Evolutionary conservation across 2,113 vertebrate species (phyloP).

Genomic region (Edolisoma coerulescens): DNA sequence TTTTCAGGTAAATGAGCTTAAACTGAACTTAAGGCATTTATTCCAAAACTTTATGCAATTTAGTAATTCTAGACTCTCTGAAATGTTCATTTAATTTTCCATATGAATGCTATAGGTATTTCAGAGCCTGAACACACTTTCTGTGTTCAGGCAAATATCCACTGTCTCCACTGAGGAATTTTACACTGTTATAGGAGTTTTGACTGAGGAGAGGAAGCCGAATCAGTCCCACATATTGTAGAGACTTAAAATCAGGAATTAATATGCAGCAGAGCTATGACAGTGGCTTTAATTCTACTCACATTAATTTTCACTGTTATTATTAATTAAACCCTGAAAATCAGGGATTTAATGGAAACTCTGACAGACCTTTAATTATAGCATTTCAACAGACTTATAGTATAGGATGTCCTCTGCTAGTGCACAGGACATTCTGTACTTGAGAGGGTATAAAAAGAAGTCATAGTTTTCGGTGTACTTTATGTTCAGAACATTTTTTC

Average conservation of each 20-base stretch:
- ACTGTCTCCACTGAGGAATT: background rate
- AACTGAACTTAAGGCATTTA: background rate
- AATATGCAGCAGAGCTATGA: constrained; percentile 63
- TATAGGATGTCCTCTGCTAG: constrained; percentile 67
- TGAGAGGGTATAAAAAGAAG: constrained; percentile 27
- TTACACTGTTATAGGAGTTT: background rate
- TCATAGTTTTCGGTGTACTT: background rate
- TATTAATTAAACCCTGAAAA: constrained; percentile 79
- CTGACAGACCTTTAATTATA: constrained; percentile 76
- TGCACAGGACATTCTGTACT: constrained; percentile 59
- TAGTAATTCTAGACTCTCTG: background rate
- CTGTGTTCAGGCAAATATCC: background rate
- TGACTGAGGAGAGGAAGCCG: background rate
- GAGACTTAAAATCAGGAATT: constrained; percentile 55
- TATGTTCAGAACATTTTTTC: background rate
- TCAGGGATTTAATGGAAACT: constrained; percentile 80
- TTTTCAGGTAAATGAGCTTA: background rate
- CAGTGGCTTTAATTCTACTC: constrained; percentile 70
- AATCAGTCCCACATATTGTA: constrained; percentile 28
- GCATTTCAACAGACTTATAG: constrained; percentile 61
- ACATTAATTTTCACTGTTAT: constrained; percentile 72
- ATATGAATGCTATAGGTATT: background rate
- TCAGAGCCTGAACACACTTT: background rate
- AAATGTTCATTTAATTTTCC: background rate
- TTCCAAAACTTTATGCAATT: background rate